Evolutionary conservation across 1,140 invertebrate genomes (phyloP).

Genomic region (Zaprionus camerounensis): DNA sequence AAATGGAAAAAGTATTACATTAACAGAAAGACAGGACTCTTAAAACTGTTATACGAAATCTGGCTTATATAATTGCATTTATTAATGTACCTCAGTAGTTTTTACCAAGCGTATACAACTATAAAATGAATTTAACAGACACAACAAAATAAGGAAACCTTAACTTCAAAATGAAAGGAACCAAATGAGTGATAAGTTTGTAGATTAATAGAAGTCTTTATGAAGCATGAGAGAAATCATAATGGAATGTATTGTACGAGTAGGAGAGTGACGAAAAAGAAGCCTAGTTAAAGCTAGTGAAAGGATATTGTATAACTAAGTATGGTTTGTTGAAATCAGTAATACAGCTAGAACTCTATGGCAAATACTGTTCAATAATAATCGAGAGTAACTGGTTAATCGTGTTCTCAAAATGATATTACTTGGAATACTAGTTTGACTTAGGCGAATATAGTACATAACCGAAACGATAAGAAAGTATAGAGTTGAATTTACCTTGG

Average conservation of each 20-base stretch:
- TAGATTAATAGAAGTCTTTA: not conserved
- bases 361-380: slow-evolving; percentile 24
- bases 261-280: slow-evolving; percentile 11
- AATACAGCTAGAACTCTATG: slow-evolving; percentile 23
- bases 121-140: no score
- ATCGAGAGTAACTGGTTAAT: slow-evolving; percentile 27
- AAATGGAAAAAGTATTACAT: no score
- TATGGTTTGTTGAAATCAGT: slow-evolving; percentile 17
- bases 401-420: slow-evolving; percentile 25
- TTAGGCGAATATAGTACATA: slow-evolving; percentile 50
- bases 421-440: slow-evolving; percentile 32
- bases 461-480: slow-evolving; percentile 49
- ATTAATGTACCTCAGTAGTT: no score
- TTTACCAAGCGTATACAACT: not conserved
- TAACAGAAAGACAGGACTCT: no score
- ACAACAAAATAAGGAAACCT: not conserved
- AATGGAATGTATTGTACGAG: slow-evolving; percentile 25
- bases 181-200: not conserved
- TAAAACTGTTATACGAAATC: no score
- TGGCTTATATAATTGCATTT: no score
- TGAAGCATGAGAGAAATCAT: slow-evolving; percentile 14
- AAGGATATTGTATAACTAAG: slow-evolving; percentile 16
- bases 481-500: slow-evolving; percentile 78
- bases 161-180: not conserved
- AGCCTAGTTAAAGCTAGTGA: slow-evolving; percentile 11